Evolutionary conservation across 2,888 invertebrate genomes (phyloP).

Genomic region (Axea sp.): DNA sequence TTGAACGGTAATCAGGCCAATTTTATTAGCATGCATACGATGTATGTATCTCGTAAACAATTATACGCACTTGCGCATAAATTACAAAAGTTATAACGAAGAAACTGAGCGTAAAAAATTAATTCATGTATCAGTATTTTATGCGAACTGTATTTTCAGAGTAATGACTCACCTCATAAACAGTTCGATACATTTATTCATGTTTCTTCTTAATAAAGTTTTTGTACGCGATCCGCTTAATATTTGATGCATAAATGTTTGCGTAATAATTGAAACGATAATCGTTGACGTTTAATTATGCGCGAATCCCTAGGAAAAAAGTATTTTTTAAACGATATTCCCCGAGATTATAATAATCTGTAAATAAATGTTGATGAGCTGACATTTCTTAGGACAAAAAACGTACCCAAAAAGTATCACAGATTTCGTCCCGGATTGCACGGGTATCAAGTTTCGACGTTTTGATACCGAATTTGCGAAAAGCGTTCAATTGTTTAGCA

Average conservation of each 20-base stretch:
- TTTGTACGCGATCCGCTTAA: background rate
- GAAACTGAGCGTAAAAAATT: constrained; percentile 14
- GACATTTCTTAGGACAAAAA: constrained; percentile 4
- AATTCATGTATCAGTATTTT: constrained; percentile 28
- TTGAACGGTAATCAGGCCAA: background rate
- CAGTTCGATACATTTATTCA: constrained; percentile 13
- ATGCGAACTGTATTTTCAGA: constrained; percentile 14
- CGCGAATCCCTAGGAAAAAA: background rate
- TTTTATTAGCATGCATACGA: background rate
- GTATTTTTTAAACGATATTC: constrained; percentile 1
- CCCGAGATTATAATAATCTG: background rate
- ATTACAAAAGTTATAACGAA: constrained; percentile 5
- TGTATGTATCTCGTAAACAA: constrained; percentile 5
- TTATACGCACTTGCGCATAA: constrained; percentile 9
- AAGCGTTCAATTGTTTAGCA: too few species aligned
- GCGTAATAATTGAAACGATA: constrained; percentile 1
- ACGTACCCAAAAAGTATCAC: background rate
- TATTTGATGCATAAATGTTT: constrained; percentile 9
- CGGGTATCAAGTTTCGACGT: background rate
- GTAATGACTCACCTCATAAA: constrained; percentile 14
- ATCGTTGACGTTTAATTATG: background rate
- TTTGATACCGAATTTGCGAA: too few species aligned
- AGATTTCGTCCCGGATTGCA: constrained; percentile 4
- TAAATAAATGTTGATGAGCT: constrained; percentile 2
- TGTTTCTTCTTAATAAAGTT: background rate